Evolutionary conservation across 2,113 vertebrate genomes (phyloP).

Genomic region (Prunella fulvescens): DNA sequence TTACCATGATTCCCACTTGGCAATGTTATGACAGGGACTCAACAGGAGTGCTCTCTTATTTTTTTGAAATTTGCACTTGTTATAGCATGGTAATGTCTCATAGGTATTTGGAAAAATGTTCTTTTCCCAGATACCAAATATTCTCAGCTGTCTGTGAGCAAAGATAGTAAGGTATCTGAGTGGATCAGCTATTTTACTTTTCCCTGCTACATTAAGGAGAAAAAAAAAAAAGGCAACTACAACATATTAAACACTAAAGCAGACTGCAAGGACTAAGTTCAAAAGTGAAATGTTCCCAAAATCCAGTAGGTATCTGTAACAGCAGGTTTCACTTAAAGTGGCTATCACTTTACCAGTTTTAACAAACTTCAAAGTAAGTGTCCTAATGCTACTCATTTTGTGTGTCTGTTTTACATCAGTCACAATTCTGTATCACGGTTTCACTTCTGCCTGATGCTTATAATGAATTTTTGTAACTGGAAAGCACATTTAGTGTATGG

Average conservation of each 20-base stretch:
- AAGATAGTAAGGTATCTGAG: background rate
- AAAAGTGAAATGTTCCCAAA: slow-evolving; percentile 63
- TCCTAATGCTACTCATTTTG: slow-evolving; percentile 81
- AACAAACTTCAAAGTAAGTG: slow-evolving; percentile 92
- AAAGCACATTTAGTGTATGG: slow-evolving; percentile 73
- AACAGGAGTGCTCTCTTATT: background rate
- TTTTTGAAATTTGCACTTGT: background rate
- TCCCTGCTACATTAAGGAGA: background rate
- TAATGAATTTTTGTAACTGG: slow-evolving; percentile 77
- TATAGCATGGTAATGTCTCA: background rate
- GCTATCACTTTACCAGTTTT: slow-evolving; percentile 96
- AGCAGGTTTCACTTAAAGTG: slow-evolving; percentile 92
- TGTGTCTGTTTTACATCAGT: slow-evolving; percentile 91
- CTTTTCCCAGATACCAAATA: background rate
- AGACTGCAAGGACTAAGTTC: slow-evolving; percentile 56
- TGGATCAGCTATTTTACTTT: background rate
- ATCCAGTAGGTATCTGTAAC: slow-evolving; percentile 84
- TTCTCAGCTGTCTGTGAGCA: background rate
- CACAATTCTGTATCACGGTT: slow-evolving; percentile 76
- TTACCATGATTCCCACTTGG: background rate
- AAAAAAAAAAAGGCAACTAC: background rate
- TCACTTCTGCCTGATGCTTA: slow-evolving; percentile 77
- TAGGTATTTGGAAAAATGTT: background rate
- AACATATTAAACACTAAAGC: slow-evolving; percentile 13
- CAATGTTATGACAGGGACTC: background rate